phyloP scores from a whole-genome alignment of 1,140 invertebrate species.

The silkworm (Bombyx mori) region ASM3026992v2 NC_085116.1:17120501-17121000 shows the following conservation, averaged over 20 bases:
- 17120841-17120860: conserved; percentile 37
- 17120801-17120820: conserved; percentile 68
- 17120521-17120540: conserved; percentile 67
- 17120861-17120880: conserved; percentile 63
- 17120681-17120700: conserved; percentile 46
- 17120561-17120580: conserved; percentile 72
- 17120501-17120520: conserved; percentile 47
- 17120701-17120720: conserved; percentile 62
- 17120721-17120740: conserved; percentile 71
- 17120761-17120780: conserved; percentile 70
- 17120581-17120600: conserved; percentile 64
- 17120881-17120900: conserved; percentile 75
- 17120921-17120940: conserved; percentile 55
- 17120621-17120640: conserved; percentile 54
- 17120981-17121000: neutral
- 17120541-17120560: conserved; percentile 66
- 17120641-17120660: conserved; percentile 67
- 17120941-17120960: conserved; percentile 46
- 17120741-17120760: conserved; percentile 64
- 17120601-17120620: conserved; percentile 62
- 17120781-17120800: conserved; percentile 72
- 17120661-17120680: conserved; percentile 46
- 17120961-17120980: neutral
- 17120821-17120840: conserved; percentile 75
- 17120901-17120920: conserved; percentile 67